Base-by-base conservation (phyloP, 2,888 invertebrate genomes). In the Chrysodeixis includens region DNA sequence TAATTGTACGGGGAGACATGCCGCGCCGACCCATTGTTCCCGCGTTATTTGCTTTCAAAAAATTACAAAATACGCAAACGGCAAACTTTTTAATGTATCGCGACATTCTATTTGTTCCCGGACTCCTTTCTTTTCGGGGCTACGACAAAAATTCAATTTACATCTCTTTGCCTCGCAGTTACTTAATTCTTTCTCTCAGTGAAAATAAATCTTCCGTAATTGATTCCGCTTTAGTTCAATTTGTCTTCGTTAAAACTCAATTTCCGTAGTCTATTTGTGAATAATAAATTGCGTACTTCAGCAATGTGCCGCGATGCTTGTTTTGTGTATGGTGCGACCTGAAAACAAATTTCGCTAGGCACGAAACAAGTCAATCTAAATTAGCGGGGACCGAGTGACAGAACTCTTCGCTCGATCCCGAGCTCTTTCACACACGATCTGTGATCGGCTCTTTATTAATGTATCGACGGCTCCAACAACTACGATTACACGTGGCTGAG, bases 211-310 rank as follows among this genome's bases (percentile, higher is more conserved):
- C 93, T 92, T 87, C 89, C 90, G 89, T 93, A 94, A 94, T 93
- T 94, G 93, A 93, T 93, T 94, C 91, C 88, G 93, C 91, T 93
- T 93, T 92, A 92, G 92, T 94, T 92, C 92, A 93, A 93, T 94
- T 93, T 93, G 93, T 93, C 93, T 93, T 94, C 93, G 93, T 94
- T 93, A 93, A 93, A 94, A 93, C 92, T 90, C 93, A 92, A 94
- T 94, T 93, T 93, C 91, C 90, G 86, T 88, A 92, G 93, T 93
- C 92, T 93, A 92, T 93, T 93, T 93, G 92, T 92, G 92, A 93
- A 93, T 93, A 93, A 93, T 93, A 93, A 93, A 93, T 93, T 91
- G 90, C 88, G 89, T 87, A 88, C 90, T 91, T 90, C 88, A 88
- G 85, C 88, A 85, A 86, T 90, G 89, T 88, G 86, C 86, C 84